Base-by-base conservation (phyloP, 2,797 vertebrate species). In the Sandelia bainsii region DNA sequence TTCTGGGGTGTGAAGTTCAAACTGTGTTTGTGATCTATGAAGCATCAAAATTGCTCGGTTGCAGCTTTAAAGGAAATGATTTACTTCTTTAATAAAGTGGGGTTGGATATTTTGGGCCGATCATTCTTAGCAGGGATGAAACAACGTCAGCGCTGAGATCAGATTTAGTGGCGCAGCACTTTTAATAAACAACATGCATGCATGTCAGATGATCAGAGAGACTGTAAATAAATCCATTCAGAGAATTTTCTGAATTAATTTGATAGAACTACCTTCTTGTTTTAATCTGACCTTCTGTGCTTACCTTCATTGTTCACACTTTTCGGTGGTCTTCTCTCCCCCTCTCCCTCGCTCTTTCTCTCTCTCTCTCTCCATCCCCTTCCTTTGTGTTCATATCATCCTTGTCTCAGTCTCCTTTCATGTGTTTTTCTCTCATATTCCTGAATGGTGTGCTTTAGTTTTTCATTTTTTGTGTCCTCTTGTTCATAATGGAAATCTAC, bases 1-100 rank as follows among this genome's bases (percentile, higher is more conserved):
- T 12, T 54, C 40, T 25, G 40, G 25, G 13, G 34, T 56, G 23
- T 46, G 27, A 46, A 37, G 56, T 44, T 69, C 46, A 60, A 50
- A 60, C 56, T 8, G 11, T n/a, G 16, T 53, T 27, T 53, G 59
- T 23, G 64, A 25, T 51, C n/a, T 23, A 0, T 29, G 34, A 51
- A 50, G 54, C 4, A 1, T 23, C 13, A 1, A 3, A 22, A 8
- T 13, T 32, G 5, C 13, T 42, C 1, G 1, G 1, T 34, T 32
- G 27, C 50, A 9, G 49, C 42, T 56, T 46, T 25, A 13, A 34
- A 56, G 27, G 40, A 9, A 45, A n/a, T 8, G 42, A 6, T 45
- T 45, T 17, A 45, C 16, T 45, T 19, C 17, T 19, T 19, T 19
- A 19, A 6, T 1, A 42, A 42, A 42, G 42, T 45, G 42, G 16